These are phyloP conservation scores for Oreochromis aureus DNA, from an alignment of 2,113 vertebrate species.

Conservation along the genomic window DNA sequence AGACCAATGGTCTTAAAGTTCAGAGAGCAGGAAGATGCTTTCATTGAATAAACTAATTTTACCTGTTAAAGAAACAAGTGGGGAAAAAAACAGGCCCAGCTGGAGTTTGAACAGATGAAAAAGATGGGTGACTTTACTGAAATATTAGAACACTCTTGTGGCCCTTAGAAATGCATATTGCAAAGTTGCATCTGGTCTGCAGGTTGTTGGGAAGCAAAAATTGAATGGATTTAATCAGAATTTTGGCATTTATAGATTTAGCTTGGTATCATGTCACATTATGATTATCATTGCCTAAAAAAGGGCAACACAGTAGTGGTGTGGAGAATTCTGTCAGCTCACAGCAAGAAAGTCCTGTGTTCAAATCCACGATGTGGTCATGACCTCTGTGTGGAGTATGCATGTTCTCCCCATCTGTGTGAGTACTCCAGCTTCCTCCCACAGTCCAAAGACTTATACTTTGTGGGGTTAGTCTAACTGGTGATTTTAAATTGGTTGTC, in stretches of 20 bases:
- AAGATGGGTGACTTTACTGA: background rate
- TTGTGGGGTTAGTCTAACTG: background rate
- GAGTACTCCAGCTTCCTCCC: background rate
- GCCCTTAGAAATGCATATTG: background rate
- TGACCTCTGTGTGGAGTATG: background rate
- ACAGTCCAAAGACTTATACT: background rate
- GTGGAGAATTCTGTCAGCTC: background rate
- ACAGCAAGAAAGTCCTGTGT: background rate
- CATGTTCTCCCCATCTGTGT: background rate
- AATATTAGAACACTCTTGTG: background rate
- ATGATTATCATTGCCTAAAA: background rate
- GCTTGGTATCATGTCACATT: background rate
- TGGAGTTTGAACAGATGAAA: background rate
- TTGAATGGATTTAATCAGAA: background rate
- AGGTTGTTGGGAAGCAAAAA: background rate
- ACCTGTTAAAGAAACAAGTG: background rate
- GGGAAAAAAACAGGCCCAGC: background rate
- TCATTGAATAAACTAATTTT: background rate
- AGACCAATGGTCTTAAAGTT: background rate
- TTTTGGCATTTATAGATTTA: background rate
- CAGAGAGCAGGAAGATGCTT: background rate
- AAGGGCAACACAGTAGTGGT: background rate
- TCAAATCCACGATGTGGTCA: background rate
- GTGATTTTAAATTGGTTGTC: background rate
- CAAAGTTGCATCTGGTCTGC: background rate